Conservation (phyloP, 2,888 invertebrate genomes). For the Malacosoma neustria region DNA sequence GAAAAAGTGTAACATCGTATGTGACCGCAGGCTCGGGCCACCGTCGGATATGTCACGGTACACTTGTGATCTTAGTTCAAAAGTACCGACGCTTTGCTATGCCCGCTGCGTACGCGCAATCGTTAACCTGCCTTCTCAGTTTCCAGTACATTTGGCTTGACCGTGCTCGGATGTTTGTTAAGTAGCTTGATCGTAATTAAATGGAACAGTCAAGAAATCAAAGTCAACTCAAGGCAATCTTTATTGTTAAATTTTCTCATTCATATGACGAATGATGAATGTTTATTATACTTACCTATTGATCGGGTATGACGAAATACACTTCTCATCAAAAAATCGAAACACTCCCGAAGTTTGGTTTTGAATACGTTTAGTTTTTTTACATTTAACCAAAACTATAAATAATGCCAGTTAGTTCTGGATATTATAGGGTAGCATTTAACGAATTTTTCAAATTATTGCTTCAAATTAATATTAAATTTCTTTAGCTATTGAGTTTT, state of each 20-base stretch:
- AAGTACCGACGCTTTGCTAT: constrained; percentile 40
- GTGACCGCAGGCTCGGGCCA: constrained; percentile 30
- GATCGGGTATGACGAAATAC: too few relatives aligned
- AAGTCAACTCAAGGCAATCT: background rate
- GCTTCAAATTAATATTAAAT: too few relatives aligned
- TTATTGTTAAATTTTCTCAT: background rate
- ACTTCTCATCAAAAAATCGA: too few relatives aligned
- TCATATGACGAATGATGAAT: too few relatives aligned
- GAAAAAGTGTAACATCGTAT: constrained; percentile 20
- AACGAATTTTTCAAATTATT: too few relatives aligned
- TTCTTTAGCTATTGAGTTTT: too few relatives aligned
- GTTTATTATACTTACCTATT: too few relatives aligned
- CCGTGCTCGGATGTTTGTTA: constrained; percentile 8
- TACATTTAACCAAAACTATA: too few relatives aligned
- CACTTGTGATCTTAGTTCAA: constrained; percentile 44
- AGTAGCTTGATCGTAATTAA: background rate
- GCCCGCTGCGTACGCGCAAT: constrained; percentile 38
- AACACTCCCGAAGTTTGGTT: too few relatives aligned
- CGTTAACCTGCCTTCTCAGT: constrained; percentile 24
- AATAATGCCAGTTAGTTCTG: too few relatives aligned
- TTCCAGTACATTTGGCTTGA: constrained; percentile 49
- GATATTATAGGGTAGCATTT: too few relatives aligned
- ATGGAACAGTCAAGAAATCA: background rate
- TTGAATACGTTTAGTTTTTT: too few relatives aligned
- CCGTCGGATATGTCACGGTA: constrained; percentile 55